A percentile compares a stretch with the other conserved stretches of the same genome.
Evolutionary conservation across 2,113 vertebrate genomes (phyloP).

Genomic region (Hippocampus zosterae): DNA sequence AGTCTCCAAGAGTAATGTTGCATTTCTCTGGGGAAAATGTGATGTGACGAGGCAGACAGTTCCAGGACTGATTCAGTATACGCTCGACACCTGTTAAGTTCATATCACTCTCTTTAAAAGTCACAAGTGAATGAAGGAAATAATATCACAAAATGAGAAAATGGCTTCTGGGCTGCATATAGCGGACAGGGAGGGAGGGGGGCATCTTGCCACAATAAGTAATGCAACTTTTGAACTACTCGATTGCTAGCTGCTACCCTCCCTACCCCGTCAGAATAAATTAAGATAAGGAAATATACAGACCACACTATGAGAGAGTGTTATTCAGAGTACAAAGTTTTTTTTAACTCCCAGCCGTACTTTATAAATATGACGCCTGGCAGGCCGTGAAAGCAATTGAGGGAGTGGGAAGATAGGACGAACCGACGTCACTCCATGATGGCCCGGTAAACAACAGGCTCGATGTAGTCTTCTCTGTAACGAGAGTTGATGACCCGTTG

Average conservation of each 20-base stretch:
- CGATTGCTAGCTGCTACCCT: constrained; percentile 40
- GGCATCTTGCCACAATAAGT: constrained; percentile 3
- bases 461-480: constrained; percentile 94
- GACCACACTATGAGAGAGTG: constrained; percentile 14
- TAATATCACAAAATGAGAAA: constrained; percentile 4
- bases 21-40: constrained; percentile 24
- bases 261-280: constrained; percentile 35
- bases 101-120: constrained; percentile 9
- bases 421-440: constrained; percentile 86
- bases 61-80: not conserved
- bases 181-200: not conserved
- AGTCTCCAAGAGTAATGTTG: not conserved
- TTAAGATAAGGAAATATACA: constrained; percentile 19
- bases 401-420: not conserved
- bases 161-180: constrained; percentile 1
- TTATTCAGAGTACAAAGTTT: constrained; percentile 36
- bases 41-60: not conserved
- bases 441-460: constrained; percentile 88
- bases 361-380: constrained; percentile 49
- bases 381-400: constrained; percentile 32
- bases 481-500: constrained; percentile 95
- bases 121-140: not conserved
- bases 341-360: constrained; percentile 61
- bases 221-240: constrained; percentile 11
- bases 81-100: not conserved